These are phyloP conservation scores for Lonchura striata DNA, from an alignment of 2,113 vertebrate species.

Conservation along the genomic window DNA sequence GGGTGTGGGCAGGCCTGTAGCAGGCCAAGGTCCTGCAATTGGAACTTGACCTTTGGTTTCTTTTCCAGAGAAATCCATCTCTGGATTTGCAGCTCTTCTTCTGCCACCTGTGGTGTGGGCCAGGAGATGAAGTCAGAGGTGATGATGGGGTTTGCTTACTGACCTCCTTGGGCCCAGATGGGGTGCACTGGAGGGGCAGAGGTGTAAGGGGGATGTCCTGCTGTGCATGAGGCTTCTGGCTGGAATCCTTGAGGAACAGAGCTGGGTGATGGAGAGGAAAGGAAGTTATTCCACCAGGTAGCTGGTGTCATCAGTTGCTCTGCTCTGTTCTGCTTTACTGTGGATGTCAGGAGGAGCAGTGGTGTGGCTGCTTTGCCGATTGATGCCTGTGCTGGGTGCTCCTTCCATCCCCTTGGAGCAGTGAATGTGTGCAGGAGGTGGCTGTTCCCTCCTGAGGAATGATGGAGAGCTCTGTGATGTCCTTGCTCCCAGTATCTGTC, in stretches of 20 bases:
- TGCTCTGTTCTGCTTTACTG: background rate
- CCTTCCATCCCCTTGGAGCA: background rate
- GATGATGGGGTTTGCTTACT: fast-evolving
- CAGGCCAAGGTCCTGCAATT: background rate
- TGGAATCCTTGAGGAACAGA: background rate
- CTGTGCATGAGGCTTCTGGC: background rate
- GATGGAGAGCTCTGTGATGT: background rate
- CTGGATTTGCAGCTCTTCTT: background rate
- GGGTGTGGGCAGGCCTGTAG: background rate
- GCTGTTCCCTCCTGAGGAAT: fast-evolving
- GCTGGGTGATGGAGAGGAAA: background rate
- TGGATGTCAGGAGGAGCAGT: background rate
- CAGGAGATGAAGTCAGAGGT: fast-evolving
- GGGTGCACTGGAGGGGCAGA: background rate
- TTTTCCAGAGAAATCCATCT: background rate
- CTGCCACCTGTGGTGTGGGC: background rate
- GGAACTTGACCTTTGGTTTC: background rate
- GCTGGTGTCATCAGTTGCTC: background rate
- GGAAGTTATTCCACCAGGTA: background rate
- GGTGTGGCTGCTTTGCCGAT: background rate
- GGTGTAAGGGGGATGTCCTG: background rate
- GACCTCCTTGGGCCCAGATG: background rate
- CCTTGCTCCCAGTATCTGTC: fast-evolving
- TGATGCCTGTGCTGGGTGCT: background rate
- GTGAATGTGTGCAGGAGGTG: background rate